Conservation (phyloP, 2,888 invertebrate genomes). For the Ormyrus pomaceus region DNA sequence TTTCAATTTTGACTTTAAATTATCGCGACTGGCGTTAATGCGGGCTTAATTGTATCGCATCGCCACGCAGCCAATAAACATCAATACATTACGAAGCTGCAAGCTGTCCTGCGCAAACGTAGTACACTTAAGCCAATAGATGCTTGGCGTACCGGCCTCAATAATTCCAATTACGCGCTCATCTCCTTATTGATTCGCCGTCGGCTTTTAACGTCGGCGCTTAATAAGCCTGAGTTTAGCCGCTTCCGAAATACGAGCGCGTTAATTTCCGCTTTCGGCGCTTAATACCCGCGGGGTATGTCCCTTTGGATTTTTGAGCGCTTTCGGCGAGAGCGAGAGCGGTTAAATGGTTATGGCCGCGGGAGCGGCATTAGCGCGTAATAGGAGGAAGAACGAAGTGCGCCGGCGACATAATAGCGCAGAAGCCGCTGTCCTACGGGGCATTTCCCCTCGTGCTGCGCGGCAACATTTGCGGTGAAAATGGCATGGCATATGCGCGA, state of each 20-base stretch:
- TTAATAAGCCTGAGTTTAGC: too few relatives aligned
- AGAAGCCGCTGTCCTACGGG: not conserved
- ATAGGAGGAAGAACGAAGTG: constrained; percentile 18
- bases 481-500: constrained; percentile 52
- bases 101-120: too few relatives aligned
- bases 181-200: too few relatives aligned
- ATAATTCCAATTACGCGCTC: too few relatives aligned
- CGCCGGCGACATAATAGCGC: constrained; percentile 4
- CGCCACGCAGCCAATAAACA: too few relatives aligned
- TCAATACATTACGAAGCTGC: too few relatives aligned
- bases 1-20: too few relatives aligned
- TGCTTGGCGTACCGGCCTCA: too few relatives aligned
- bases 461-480: constrained; percentile 49
- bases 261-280: constrained; percentile 35
- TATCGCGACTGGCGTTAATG: too few relatives aligned
- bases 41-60: too few relatives aligned
- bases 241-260: constrained; percentile 23
- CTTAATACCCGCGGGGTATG: not conserved
- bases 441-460: not conserved
- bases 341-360: constrained; percentile 24
- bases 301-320: constrained; percentile 27
- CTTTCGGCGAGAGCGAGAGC: constrained; percentile 2
- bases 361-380: constrained; percentile 38
- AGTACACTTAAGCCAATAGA: too few relatives aligned
- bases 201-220: too few relatives aligned